Conservation (phyloP, 1,140 invertebrate species). For the Drosophila leontia region DNA sequence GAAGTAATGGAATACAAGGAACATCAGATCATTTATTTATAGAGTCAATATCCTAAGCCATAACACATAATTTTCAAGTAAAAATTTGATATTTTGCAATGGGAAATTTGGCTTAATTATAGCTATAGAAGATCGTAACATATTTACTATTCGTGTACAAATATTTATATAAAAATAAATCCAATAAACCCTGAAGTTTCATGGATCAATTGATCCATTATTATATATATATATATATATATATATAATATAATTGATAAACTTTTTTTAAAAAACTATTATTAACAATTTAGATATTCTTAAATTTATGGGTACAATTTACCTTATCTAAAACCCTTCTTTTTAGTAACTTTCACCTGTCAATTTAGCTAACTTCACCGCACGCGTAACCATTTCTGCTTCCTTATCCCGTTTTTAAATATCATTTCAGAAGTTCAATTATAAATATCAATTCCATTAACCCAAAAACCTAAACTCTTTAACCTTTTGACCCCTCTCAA, state of each 20-base stretch:
- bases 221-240: too few relatives aligned
- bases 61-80: not conserved
- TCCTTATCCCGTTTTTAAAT: not conserved
- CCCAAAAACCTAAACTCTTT: slow-evolving; percentile 14
- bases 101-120: too few relatives aligned
- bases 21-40: not conserved
- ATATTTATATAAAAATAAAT: too few relatives aligned
- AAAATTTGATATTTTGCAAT: not conserved
- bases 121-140: too few relatives aligned
- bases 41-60: not conserved
- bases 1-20: not conserved
- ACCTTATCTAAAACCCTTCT: not conserved
- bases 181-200: too few relatives aligned
- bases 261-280: too few relatives aligned
- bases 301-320: too few relatives aligned
- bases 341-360: not conserved
- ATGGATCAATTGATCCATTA: too few relatives aligned
- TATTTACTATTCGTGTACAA: too few relatives aligned
- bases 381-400: not conserved
- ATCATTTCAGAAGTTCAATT: slow-evolving; percentile 29
- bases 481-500: slow-evolving; percentile 40
- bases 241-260: too few relatives aligned
- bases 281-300: too few relatives aligned
- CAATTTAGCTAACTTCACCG: slow-evolving; percentile 2
- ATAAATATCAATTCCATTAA: slow-evolving; percentile 33